Conservation (phyloP, 2,113 vertebrate species). For the Edolisoma coerulescens region DNA sequence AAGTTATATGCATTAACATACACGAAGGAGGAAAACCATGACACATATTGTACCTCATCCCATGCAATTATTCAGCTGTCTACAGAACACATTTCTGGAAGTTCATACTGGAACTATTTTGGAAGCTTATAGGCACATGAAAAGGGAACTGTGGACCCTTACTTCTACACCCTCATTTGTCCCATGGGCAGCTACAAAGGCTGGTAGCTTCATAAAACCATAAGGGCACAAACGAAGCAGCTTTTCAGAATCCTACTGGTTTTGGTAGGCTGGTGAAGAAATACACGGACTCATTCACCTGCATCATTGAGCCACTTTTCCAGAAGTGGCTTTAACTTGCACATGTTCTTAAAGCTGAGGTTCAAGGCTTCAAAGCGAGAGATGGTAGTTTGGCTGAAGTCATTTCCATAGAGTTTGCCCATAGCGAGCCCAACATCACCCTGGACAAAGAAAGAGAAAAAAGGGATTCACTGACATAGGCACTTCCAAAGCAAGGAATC, state of each 20-base stretch:
- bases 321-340: constrained; percentile 98
- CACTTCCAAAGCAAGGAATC: constrained; percentile 54
- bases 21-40: background rate
- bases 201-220: background rate
- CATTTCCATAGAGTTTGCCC: constrained; percentile 99
- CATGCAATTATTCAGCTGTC: constrained; percentile 8
- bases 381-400: constrained; percentile 99
- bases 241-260: background rate
- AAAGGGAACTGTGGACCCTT: background rate
- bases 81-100: background rate
- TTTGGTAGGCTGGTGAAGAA: constrained; percentile 1
- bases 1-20: constrained; percentile 45
- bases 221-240: constrained; percentile 4
- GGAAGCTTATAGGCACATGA: background rate
- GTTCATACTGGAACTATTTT: background rate
- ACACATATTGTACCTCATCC: background rate
- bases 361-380: constrained; percentile 99
- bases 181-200: background rate
- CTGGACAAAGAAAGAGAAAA: constrained; percentile 73
- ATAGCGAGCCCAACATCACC: constrained; percentile 98
- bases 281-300: constrained; percentile 78
- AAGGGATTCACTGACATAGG: constrained; percentile 40
- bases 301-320: constrained; percentile 99
- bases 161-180: background rate
- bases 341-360: constrained; percentile 99